These are phyloP conservation scores for Actinia tenebrosa DNA, from an alignment of 64 coral and sea anemone species.

Conservation along the genomic window DNA sequence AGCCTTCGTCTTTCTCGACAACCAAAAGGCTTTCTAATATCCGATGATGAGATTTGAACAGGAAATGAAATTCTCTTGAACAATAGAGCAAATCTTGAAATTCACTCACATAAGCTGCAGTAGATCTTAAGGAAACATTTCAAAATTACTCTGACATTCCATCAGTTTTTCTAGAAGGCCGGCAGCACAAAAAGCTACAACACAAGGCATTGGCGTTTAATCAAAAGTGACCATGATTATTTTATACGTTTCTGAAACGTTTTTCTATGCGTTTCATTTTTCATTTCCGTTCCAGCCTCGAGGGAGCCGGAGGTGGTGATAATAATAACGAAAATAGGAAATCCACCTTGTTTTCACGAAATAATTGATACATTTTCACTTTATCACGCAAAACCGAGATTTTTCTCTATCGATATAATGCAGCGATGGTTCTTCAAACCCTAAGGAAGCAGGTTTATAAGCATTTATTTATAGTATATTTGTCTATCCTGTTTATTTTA, in stretches of 20 bases:
- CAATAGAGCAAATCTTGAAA: background rate
- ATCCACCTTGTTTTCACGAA: background rate
- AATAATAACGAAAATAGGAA: background rate
- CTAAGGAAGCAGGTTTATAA: no score
- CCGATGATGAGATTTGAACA: background rate
- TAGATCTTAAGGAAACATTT: background rate
- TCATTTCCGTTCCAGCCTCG: slow-evolving; percentile 3
- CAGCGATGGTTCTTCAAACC: background rate
- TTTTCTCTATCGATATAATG: background rate
- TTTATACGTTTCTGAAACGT: background rate
- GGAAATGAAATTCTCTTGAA: background rate
- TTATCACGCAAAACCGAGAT: background rate
- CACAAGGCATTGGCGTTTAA: background rate
- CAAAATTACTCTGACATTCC: background rate
- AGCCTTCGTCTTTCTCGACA: background rate
- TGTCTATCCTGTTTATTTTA: no score
- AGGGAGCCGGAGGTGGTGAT: background rate
- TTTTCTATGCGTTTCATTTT: background rate
- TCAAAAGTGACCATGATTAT: background rate
- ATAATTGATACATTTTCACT: background rate
- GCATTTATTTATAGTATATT: no score
- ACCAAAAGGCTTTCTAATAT: background rate
- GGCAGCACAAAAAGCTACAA: background rate
- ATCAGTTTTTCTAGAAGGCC: background rate
- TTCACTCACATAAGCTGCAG: background rate